Conservation (phyloP, 2,797 vertebrate species). For the Spheniscus humboldti region DNA sequence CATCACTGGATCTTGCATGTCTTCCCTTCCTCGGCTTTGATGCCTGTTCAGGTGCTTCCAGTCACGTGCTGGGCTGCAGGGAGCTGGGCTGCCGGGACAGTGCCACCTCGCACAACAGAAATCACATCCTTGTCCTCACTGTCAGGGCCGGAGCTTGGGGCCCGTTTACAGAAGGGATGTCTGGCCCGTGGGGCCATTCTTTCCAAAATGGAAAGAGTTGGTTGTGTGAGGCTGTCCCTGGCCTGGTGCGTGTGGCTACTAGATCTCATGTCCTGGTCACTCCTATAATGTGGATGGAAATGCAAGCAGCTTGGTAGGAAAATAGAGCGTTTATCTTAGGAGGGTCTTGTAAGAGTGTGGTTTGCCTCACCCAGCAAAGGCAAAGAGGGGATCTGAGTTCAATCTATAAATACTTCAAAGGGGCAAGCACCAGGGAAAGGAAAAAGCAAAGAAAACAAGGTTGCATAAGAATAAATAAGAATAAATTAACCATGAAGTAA, state of each 20-base stretch:
- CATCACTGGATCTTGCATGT: neutral
- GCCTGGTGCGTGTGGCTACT: fast-evolving
- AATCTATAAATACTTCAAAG: constrained; percentile 65
- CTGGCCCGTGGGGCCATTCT: neutral
- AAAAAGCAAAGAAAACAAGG: constrained; percentile 31
- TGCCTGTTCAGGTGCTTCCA: neutral
- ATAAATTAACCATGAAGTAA: constrained; percentile 48
- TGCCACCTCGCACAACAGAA: neutral
- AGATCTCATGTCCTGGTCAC: neutral
- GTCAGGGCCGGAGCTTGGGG: neutral
- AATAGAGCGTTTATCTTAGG: neutral
- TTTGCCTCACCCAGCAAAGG: constrained; percentile 8
- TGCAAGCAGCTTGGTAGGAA: neutral
- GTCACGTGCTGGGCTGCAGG: neutral
- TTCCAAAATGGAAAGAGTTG: neutral
- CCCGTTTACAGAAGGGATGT: neutral
- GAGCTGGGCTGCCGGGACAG: neutral
- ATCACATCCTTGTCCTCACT: fast-evolving
- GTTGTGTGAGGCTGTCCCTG: neutral
- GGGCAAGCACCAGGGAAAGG: constrained; percentile 36
- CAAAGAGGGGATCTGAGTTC: constrained; percentile 40
- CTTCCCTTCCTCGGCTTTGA: neutral
- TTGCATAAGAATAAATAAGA: constrained; percentile 55
- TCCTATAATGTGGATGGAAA: neutral
- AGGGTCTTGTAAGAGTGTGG: neutral